A percentile compares a stretch with the other conserved stretches of the same genome.
Evolutionary conservation across 2,888 invertebrate genomes (phyloP).

Genomic region (Drosophila macrospina): DNA sequence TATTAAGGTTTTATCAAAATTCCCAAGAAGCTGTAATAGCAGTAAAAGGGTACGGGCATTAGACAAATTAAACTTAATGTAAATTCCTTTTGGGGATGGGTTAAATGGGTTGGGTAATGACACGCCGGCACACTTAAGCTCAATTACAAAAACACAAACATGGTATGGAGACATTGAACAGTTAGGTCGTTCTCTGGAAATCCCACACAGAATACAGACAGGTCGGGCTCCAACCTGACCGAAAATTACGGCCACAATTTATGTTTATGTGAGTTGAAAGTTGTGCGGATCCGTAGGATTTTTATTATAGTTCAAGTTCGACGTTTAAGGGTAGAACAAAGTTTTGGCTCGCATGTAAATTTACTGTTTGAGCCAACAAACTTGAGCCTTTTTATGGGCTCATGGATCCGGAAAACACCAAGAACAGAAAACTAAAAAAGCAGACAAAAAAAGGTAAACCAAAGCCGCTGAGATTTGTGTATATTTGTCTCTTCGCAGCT

Average conservation of each 20-base stretch:
- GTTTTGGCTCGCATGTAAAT: constrained; percentile 64
- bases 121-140: constrained; percentile 49
- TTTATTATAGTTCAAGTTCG: constrained; percentile 78
- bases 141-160: constrained; percentile 57
- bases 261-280: constrained; percentile 78
- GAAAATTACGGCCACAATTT: constrained; percentile 80
- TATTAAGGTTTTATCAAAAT: constrained; percentile 19
- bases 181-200: constrained; percentile 23
- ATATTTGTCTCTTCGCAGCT: constrained; percentile 28
- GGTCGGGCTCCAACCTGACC: constrained; percentile 60
- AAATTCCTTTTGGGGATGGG: constrained; percentile 49
- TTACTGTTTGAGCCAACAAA: constrained; percentile 60
- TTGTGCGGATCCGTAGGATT: constrained; percentile 63
- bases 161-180: constrained; percentile 37
- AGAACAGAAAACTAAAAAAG: constrained; percentile 24
- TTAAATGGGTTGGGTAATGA: constrained; percentile 29
- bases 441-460: constrained; percentile 41
- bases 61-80: constrained; percentile 75
- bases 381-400: constrained; percentile 62
- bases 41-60: constrained; percentile 57
- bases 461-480: constrained; percentile 55
- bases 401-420: constrained; percentile 3
- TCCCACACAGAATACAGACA: constrained; percentile 12
- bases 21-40: constrained; percentile 23
- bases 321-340: constrained; percentile 51